These are phyloP conservation scores for Crotalus horridus DNA, from an alignment of 2,113 vertebrate genomes.

Conservation along the genomic window DNA sequence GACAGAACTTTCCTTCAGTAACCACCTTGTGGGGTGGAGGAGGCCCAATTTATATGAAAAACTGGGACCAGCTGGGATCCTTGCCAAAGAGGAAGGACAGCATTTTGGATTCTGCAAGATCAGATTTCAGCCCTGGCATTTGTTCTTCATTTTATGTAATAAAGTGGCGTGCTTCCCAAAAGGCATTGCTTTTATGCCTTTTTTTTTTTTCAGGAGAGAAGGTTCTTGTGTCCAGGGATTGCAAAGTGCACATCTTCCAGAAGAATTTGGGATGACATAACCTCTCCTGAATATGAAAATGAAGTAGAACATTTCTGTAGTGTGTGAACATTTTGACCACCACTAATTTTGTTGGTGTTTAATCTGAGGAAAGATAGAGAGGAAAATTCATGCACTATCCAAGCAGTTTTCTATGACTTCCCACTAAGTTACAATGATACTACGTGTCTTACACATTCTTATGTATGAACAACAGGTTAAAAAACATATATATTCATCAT, in stretches of 20 bases:
- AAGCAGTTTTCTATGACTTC: not conserved
- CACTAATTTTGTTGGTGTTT: not conserved
- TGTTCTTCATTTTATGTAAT: constrained; percentile 56
- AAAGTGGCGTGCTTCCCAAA: constrained; percentile 26
- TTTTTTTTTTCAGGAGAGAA: not conserved
- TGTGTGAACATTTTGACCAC: not conserved
- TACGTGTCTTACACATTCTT: not conserved
- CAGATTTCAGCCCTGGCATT: constrained; percentile 35
- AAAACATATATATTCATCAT: not conserved
- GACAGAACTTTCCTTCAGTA: not conserved
- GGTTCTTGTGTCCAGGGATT: not conserved
- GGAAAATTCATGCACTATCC: not conserved
- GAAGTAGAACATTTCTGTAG: not conserved
- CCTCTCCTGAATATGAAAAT: not conserved
- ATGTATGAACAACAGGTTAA: not conserved
- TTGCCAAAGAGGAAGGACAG: constrained; percentile 51
- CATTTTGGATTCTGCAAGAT: constrained; percentile 22
- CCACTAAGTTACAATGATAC: too few species aligned
- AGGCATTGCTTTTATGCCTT: not conserved
- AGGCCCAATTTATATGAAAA: constrained; percentile 40
- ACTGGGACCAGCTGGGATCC: not conserved
- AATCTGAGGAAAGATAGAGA: not conserved
- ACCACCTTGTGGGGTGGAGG: accelerated
- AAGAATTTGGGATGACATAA: not conserved
- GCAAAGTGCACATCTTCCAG: not conserved